Base-by-base conservation (phyloP, 2,888 invertebrate genomes). In the Acleris laterana region DNA sequence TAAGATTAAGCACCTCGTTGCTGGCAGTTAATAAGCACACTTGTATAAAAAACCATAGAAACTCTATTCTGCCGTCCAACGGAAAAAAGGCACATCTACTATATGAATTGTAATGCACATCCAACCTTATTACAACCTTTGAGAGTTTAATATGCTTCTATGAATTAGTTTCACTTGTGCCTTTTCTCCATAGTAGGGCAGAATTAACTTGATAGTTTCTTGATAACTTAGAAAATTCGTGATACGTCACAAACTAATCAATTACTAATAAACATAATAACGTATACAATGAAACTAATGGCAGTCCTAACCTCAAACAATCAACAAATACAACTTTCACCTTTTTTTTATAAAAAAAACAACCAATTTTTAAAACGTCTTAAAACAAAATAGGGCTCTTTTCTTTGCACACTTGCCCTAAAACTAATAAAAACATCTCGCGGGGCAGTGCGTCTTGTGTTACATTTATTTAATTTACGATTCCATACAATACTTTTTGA, bases 371-470 rank as follows among this genome's bases (percentile, higher is more conserved):
- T 59, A 63, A 69, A 69, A 63, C 53, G 52, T 48, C 28, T 60
- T 50, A 66, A 57, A 63, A 49, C 38, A 42, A 32, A 62, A 44
- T 48, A 32, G 32, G 46, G 63, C 46, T 17, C 16, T 48, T 17
- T 63, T 32, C 2, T 32, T 79, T 79, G 82, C 84, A 85, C 82
- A 84, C 83, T 83, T 78, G 79, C 81, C 80, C 65, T 32, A 49
- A 38, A 38, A 59, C n/a, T 53, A 5, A 0, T 16, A 6, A 52
- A 59, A 62, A 16, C 28, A 22, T 55, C 38, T 48, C 48, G 11
- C 48, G n/a, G n/a, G 17, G n/a, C 6, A n/a, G 46, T 7, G 17
- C 46, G 17, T n/a, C 7, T 46, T 17, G 6, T 46, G 17, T n/a
- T 16, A 17, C 16, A 1, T 6, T 17, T 7, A 17, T 7, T 46